Percentiles rank a stretch among this genome's conserved stretches.
phyloP scores from a whole-genome alignment of 1,140 invertebrate species.

The Probaryconus sp. region DNA sequence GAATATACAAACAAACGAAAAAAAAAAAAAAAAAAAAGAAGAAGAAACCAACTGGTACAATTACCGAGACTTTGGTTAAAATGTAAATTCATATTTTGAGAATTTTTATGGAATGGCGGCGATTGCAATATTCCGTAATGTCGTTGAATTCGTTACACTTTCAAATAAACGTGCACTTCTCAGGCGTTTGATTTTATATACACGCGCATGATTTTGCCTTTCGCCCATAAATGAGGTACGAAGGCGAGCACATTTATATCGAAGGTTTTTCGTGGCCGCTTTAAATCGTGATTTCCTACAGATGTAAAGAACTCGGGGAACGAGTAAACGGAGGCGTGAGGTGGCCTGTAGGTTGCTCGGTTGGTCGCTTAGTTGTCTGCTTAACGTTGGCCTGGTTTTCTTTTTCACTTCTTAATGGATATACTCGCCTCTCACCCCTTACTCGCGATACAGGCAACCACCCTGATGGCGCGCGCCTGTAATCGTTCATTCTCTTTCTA shows the following conservation, averaged over 20 bases:
- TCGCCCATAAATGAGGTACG: slow-evolving; percentile 36
- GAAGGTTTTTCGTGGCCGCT: slow-evolving; percentile 67
- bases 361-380: slow-evolving; percentile 28
- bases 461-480: slow-evolving; percentile 22
- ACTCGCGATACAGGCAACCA: slow-evolving; percentile 15
- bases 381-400: slow-evolving; percentile 23
- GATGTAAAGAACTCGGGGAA: slow-evolving; percentile 62
- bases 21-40: too few relatives aligned
- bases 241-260: slow-evolving; percentile 40
- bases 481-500: slow-evolving; percentile 49
- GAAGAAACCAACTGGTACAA: too few relatives aligned
- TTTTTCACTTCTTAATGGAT: slow-evolving; percentile 53
- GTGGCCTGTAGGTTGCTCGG: slow-evolving; percentile 29
- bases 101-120: neutral
- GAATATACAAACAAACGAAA: too few relatives aligned
- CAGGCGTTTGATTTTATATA: slow-evolving; percentile 17
- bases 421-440: slow-evolving; percentile 1
- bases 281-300: slow-evolving; percentile 70
- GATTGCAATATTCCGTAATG: neutral
- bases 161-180: slow-evolving; percentile 13
- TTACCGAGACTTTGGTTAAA: too few relatives aligned
- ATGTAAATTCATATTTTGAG: neutral
- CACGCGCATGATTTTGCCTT: slow-evolving; percentile 26
- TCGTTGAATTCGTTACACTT: slow-evolving; percentile 16
- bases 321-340: slow-evolving; percentile 42